Percentiles rank a stretch among this genome's conserved stretches.
Conservation (phyloP, 2,797 vertebrate species). For the Ambastaia sidthimunki region DNA sequence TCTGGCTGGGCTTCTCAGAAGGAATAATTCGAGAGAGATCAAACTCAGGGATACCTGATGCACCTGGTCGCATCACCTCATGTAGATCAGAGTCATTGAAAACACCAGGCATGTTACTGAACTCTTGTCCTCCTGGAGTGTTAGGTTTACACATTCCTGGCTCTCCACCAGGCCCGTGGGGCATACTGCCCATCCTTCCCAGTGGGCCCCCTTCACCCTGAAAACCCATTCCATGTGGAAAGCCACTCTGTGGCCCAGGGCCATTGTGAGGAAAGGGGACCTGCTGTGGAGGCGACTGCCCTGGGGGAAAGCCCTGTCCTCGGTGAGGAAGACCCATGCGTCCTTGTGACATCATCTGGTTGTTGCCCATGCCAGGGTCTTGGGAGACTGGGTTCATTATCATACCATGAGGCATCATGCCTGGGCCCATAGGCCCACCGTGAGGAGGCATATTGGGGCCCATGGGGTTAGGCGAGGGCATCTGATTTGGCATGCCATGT, state of each 20-base stretch:
- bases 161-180: conserved; percentile 90
- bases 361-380: conserved; percentile 86
- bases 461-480: conserved; percentile 97
- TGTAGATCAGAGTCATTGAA: conserved; percentile 97
- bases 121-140: conserved; percentile 91
- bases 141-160: conserved; percentile 96
- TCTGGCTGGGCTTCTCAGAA: conserved; percentile 99
- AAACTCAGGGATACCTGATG: conserved; percentile 96
- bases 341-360: conserved; percentile 95
- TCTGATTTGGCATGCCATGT: conserved; percentile 92
- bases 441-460: conserved; percentile 89
- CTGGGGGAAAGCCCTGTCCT: conserved; percentile 89
- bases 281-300: conserved; percentile 97
- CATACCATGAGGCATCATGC: conserved; percentile 96
- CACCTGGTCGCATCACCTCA: conserved; percentile 97
- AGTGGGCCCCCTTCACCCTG: conserved; percentile 93
- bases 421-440: conserved; percentile 89
- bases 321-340: conserved; percentile 93
- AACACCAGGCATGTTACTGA: conserved; percentile 94
- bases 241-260: conserved; percentile 90
- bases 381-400: conserved; percentile 94
- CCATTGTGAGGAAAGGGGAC: conserved; percentile 96
- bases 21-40: conserved; percentile 98
- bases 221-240: conserved; percentile 94
- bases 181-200: conserved; percentile 91